phyloP scores from a whole-genome alignment of 2,888 invertebrate species.

The Ennomos fuscantarius region DNA sequence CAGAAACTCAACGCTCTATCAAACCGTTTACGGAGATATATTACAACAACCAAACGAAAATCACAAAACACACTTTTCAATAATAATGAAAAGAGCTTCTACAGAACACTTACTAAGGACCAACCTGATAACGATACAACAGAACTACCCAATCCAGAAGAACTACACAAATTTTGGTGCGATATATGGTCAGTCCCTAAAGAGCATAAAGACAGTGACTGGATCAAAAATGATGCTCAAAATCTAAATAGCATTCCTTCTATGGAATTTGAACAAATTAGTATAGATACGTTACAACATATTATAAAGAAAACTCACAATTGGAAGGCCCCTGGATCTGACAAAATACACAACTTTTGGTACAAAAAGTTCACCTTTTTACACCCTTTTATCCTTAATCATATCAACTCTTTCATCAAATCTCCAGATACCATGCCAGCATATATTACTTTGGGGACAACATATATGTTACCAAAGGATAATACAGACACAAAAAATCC shows the following conservation, averaged over 20 bases:
- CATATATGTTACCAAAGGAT: constrained; percentile 7
- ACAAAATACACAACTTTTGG: constrained; percentile 5
- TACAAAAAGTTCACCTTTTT: constrained; percentile 2
- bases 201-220: too few species aligned
- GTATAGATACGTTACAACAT: neutral
- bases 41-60: constrained; percentile 15
- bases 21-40: constrained; percentile 14
- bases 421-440: too few species aligned
- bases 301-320: neutral
- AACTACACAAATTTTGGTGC: too few species aligned
- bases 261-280: neutral
- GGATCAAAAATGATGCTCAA: too few species aligned
- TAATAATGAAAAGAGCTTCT: constrained; percentile 23
- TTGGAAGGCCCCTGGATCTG: constrained; percentile 1
- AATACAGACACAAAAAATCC: neutral
- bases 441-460: neutral
- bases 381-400: too few species aligned
- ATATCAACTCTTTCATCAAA: too few species aligned
- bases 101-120: constrained; percentile 20
- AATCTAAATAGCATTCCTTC: too few species aligned
- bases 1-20: constrained; percentile 16
- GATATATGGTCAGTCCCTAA: too few species aligned
- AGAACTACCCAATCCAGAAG: constrained; percentile 1
- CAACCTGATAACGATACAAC: neutral
- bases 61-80: constrained; percentile 17